Evolutionary conservation across 2,113 vertebrate genomes (phyloP).

Genomic region (Clupea harengus): DNA sequence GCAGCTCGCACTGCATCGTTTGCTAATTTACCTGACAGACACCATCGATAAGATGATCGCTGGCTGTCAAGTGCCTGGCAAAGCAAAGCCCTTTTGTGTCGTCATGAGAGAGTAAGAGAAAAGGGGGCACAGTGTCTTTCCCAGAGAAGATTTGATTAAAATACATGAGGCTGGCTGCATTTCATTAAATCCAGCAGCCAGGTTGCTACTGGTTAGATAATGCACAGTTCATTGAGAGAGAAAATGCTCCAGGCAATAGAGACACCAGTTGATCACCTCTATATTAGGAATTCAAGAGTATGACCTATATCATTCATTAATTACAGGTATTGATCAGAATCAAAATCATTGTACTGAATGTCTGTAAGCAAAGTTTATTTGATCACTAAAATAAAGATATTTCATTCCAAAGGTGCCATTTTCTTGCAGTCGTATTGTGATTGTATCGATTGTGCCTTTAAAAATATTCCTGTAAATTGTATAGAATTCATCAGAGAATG

Average conservation of each 20-base stretch:
- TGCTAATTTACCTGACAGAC: slow-evolving; percentile 12
- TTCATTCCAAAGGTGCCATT: no score
- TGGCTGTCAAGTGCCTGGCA: neutral
- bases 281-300: neutral
- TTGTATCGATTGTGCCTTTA: no score
- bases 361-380: no score
- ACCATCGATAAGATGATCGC: neutral
- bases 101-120: neutral
- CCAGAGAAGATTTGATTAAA: neutral
- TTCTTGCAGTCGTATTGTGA: no score
- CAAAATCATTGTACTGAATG: no score
- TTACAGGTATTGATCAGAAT: neutral
- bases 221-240: neutral
- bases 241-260: neutral
- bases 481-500: no score
- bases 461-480: no score
- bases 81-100: neutral
- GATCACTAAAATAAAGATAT: no score
- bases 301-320: neutral
- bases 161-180: neutral
- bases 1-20: neutral
- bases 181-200: neutral
- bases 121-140: neutral
- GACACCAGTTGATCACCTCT: neutral
- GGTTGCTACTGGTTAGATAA: neutral